Evolutionary conservation across 2,113 vertebrate species (phyloP), one percentile per base, ranked within the genome.

Genomic region (Psettodes erumei): DNA sequence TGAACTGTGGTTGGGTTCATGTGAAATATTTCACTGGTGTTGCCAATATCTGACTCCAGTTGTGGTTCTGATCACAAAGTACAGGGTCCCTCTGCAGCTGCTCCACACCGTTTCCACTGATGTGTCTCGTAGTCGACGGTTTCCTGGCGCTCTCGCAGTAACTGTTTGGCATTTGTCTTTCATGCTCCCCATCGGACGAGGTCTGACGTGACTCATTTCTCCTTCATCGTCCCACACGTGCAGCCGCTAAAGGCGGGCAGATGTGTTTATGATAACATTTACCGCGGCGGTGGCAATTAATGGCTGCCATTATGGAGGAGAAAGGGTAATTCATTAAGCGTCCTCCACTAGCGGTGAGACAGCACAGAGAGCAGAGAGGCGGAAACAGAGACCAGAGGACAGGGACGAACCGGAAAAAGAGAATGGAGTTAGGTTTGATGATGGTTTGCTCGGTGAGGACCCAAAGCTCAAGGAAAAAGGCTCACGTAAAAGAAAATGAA

Each of bases 231-330:
- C 43, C 71, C 70, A 56, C 67, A 71, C 51, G 71, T 63, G 66
- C 64, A 79, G 35, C 16, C 69, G 75, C 30, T 82, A 47, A 78
- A 70, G 51, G 60, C 59, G 80, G 68, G 74, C 47, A 75, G 84
- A 78, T 79, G 74, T 84, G 81, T 91, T 79, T 81, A 82, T 84
- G 78, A 88, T 80, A 81, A 89, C 77, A 85, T 78, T 89, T 83
- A 79, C 75, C 10, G 79, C 54, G 11, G 43, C 70, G 53, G 64
- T 43, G 47, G 59, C 59, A 53, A 64, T 71, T 83, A 82, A 86
- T 27, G 78, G 65, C 66, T 76, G 69, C 68, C 83, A 82, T 90
- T 84, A 88, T 37, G 8, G 71, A 30, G 68, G 37, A 68, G 79
- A 77, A 76, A 65, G 7, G 58, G 74, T 83, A 42, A 81, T 81